Base-by-base conservation (phyloP, 1,140 invertebrate genomes). In the Camponotus pennsylvanicus region DNA sequence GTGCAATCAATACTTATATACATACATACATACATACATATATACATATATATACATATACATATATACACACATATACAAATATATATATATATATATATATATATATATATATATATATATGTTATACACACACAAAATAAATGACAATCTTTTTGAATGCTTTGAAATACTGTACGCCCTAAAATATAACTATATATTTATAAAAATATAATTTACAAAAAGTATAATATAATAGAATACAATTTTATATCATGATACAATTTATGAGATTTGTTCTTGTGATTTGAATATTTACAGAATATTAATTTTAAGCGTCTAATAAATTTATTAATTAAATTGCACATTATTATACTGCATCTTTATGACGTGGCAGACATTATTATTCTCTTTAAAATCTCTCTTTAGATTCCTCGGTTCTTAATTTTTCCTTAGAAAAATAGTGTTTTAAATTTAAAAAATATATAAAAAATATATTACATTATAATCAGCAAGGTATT, bases 131-230 rank as follows among this genome's bases (percentile, higher is more conserved):
- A 32, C 18, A 21, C 77, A 55, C 27, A 27, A 27, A 27, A 79
- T 69, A 69, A 69, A 70, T 80, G 64, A 70, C 77, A 55, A 13
- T 57, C 2, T 57, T 32, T 70, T 70, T 55, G 45, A 70, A 7
- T 55, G 6, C 4, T 21, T 40, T 69, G 37, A n/a, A 37, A 67
- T 37, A 52, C 3, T 37, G 55, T 40, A 66, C 3, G 45, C 1
- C 27, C 42, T 52, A 79, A 79, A 69, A 37, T 79, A 69, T 9
- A 21, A 13, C 1, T 7, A 2, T 42, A 13, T 52, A 18, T 52
- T 13, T 3, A 27, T 27, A 52, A 49, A 49, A 49, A 15, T 49
- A 49, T 49, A 49, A 7, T 49, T 15, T 13, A 49, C 45, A 49
- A 18, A 52, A 18, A 52, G 4, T 63, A 32, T 45, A 59, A 40